Percentiles rank a stretch among this genome's conserved stretches.
phyloP scores from a whole-genome alignment of 2,113 vertebrate species.

The Oophaga pumilio region DNA sequence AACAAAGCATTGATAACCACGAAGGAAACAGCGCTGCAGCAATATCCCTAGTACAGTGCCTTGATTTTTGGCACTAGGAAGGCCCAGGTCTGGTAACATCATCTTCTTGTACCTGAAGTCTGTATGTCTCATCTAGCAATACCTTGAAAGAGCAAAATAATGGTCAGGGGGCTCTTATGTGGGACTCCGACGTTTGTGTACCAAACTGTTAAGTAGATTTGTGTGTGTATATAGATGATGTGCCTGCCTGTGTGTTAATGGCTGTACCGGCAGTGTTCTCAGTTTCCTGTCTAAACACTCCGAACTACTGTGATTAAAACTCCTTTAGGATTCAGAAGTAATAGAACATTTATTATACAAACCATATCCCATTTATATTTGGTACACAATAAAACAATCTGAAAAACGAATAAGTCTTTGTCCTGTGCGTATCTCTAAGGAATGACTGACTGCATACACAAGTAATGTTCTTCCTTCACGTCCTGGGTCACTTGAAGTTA shows the following conservation, averaged over 20 bases:
- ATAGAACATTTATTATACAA: constrained; percentile 20
- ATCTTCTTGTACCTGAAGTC: background rate
- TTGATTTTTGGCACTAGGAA: no score
- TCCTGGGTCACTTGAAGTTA: background rate
- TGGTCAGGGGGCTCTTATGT: background rate
- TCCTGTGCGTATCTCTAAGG: background rate
- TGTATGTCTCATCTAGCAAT: background rate
- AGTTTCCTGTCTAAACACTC: background rate
- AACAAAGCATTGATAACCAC: no score
- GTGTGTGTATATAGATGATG: background rate
- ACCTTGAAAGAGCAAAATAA: background rate
- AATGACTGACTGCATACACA: no score
- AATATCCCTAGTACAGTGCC: no score
- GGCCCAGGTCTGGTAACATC: background rate
- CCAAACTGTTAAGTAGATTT: background rate
- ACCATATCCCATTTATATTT: constrained; percentile 6
- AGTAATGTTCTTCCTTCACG: no score
- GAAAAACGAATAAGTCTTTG: background rate
- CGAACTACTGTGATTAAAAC: constrained; percentile 20
- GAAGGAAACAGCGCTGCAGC: no score
- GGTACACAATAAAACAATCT: constrained; percentile 5
- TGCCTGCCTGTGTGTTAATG: background rate
- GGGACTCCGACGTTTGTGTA: background rate
- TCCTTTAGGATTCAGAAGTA: constrained; percentile 21
- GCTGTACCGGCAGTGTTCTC: background rate